These are phyloP conservation scores for Eubucco bourcierii DNA, from an alignment of 2,113 vertebrate genomes.

Conservation along the genomic window DNA sequence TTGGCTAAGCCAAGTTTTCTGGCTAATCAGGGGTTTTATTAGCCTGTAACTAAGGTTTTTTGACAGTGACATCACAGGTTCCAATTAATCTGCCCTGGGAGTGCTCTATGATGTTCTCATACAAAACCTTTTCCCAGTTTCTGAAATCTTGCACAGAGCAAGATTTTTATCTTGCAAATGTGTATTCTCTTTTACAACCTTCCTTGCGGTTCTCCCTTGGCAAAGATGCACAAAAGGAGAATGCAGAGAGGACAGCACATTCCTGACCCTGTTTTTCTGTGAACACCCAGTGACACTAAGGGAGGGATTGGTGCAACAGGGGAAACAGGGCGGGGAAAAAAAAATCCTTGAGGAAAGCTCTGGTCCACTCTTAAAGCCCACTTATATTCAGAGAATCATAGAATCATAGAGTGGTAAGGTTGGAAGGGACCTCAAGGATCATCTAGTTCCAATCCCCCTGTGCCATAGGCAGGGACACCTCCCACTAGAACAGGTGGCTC, in stretches of 20 bases:
- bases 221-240: not conserved
- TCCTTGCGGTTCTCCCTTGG: not conserved
- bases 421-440: no score
- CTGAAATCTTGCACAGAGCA: not conserved
- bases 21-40: constrained; percentile 15
- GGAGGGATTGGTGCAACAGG: not conserved
- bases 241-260: not conserved
- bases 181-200: not conserved
- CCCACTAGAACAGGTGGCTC: no score
- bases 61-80: constrained; percentile 27
- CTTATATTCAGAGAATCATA: no score
- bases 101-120: not conserved
- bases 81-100: not conserved
- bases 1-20: constrained; percentile 34
- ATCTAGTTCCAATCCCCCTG: no score
- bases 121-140: not conserved
- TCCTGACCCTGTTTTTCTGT: not conserved
- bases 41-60: constrained; percentile 23
- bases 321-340: not conserved
- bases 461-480: no score
- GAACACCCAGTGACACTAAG: not conserved
- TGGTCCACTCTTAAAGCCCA: not conserved
- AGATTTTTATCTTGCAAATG: not conserved
- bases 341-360: not conserved
- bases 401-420: no score